These are phyloP conservation scores for Cylindroiulus punctatus DNA, from an alignment of 2,888 invertebrate genomes.

Conservation along the genomic window DNA sequence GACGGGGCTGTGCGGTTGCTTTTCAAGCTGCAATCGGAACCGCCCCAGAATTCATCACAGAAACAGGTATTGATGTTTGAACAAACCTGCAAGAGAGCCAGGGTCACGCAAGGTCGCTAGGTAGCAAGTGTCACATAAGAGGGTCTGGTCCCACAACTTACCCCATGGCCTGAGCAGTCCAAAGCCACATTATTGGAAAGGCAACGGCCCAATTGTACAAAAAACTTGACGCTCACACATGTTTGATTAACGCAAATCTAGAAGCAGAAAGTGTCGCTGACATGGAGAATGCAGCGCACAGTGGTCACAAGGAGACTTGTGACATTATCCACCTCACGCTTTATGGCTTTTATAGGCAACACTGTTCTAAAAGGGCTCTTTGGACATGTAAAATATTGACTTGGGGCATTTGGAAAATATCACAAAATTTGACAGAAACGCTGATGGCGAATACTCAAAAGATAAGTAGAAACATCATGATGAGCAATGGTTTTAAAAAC, in stretches of 20 bases:
- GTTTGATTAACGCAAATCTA: conserved; percentile 91
- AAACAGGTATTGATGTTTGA: conserved; percentile 92
- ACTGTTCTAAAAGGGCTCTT: too few relatives aligned
- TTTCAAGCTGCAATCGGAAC: conserved; percentile 79
- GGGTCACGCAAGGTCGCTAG: neutral
- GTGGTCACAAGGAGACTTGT: too few relatives aligned
- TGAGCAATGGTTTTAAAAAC: too few relatives aligned
- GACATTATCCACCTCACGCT: too few relatives aligned
- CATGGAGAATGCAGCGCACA: too few relatives aligned
- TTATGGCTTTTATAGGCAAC: too few relatives aligned
- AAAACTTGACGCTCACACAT: conserved; percentile 85
- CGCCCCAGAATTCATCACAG: conserved; percentile 88
- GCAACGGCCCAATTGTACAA: conserved; percentile 86
- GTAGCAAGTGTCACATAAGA: neutral
- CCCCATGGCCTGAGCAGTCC: conserved; percentile 96
- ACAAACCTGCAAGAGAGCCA: conserved; percentile 76
- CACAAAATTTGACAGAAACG: too few relatives aligned
- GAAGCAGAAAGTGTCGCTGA: conserved; percentile 59
- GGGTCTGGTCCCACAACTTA: conserved; percentile 70
- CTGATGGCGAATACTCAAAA: too few relatives aligned
- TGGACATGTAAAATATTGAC: too few relatives aligned
- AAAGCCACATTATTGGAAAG: conserved; percentile 87
- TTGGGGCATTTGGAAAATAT: too few relatives aligned
- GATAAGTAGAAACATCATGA: too few relatives aligned
- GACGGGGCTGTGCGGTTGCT: neutral